Base-by-base conservation (phyloP, 2,113 vertebrate genomes). In the Neomonachus schauinslandi region DNA sequence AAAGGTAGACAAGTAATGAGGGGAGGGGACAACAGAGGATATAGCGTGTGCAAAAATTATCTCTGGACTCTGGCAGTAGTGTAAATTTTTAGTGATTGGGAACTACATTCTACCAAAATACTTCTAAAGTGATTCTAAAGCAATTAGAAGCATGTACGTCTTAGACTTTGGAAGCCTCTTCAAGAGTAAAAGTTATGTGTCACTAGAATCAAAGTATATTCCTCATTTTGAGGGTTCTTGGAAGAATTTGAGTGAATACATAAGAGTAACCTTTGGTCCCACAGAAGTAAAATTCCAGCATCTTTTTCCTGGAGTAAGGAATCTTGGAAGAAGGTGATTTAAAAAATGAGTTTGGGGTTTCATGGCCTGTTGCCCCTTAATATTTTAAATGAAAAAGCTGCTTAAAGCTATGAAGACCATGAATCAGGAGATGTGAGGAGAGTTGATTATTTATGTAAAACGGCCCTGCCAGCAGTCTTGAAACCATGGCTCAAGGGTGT, bases 361-460 rank as follows among this genome's bases (percentile, higher is more conserved):
- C 26, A 72, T 71, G 61, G 15, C 36, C 12, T 74, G 4, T 74
- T 91, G 31, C 33, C 24, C 87, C 46, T 86, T 81, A 85, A 15
- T 87, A 84, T 83, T 91, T 95, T 74, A 39, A 89, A 69, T 80
- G 71, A 79, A 51, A n/a, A n/a, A 61, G n/a, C 87, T 89, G 13
- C 53, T 19, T 97, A n/a, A 96, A 92, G 11, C 61, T 65, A 5
- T 31, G 26, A 51, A 90, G 72, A 82, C 39, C 51, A 5, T 39
- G 42, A 89, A n/a, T 69, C 94, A 57, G 49, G 36, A 88, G 55
- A 63, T 31, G 0, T 7, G 24, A 94, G 42, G 59, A 89, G 31
- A 92, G 3, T 24, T 95, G 59, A 92, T 2, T 93, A 82, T 57
- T 79, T 79, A 6, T n/a, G 49, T 74, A 36, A 89, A 95, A 89